Evolutionary conservation across 2,797 vertebrate genomes (phyloP).

Genomic region (Amphiprion clarkii): DNA sequence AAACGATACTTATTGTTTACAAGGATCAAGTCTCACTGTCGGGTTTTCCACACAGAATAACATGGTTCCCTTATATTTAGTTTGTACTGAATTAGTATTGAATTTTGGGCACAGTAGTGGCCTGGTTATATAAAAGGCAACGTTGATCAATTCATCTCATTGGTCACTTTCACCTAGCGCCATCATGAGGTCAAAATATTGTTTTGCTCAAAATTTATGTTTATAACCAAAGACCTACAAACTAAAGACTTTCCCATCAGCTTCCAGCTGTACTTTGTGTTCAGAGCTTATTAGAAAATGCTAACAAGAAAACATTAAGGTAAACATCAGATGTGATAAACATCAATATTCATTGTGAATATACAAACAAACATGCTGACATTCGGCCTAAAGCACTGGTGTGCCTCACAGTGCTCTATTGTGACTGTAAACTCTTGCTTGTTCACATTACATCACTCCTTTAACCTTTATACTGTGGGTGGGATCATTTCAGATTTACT

Average conservation of each 20-base stretch:
- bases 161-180: not conserved
- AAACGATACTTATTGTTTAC: not conserved
- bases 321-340: no score
- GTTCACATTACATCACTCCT: no score
- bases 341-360: not conserved
- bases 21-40: not conserved
- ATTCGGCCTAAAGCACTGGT: not conserved
- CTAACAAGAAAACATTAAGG: no score
- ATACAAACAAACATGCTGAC: not conserved
- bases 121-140: not conserved
- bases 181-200: not conserved
- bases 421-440: not conserved
- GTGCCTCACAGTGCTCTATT: not conserved
- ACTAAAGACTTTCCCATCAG: no score
- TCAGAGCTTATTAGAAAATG: no score
- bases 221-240: not conserved
- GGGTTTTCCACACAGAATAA: not conserved
- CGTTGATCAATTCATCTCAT: not conserved
- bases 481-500: not conserved
- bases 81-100: not conserved
- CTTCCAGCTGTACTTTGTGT: not conserved
- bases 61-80: not conserved
- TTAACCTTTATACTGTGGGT: no score
- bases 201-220: not conserved
- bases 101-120: not conserved